These are phyloP conservation scores for Listrodromus nycthemerus DNA, from an alignment of 2,888 invertebrate species.

Conservation along the genomic window DNA sequence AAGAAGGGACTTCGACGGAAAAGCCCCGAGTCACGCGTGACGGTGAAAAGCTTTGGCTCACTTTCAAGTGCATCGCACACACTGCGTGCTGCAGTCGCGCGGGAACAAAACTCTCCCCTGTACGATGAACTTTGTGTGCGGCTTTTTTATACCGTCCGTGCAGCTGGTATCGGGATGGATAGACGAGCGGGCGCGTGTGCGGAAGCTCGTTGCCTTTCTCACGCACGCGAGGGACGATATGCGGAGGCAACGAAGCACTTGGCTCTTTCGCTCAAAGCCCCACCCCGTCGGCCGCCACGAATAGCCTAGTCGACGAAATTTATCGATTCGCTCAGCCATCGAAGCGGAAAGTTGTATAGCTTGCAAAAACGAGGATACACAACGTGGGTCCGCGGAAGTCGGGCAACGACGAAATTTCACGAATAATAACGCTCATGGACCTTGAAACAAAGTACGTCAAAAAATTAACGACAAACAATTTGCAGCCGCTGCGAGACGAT, in stretches of 20 bases:
- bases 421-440: background rate
- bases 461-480: no score
- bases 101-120: slow-evolving; percentile 21
- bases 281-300: slow-evolving; percentile 1
- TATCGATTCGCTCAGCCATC: slow-evolving; percentile 52
- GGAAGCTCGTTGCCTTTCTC: slow-evolving; percentile 32
- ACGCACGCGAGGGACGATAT: slow-evolving; percentile 37
- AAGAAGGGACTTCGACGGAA: slow-evolving; percentile 33
- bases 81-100: slow-evolving; percentile 55
- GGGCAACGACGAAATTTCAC: background rate
- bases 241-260: slow-evolving; percentile 25
- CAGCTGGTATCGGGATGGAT: background rate
- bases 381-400: background rate
- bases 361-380: slow-evolving; percentile 47
- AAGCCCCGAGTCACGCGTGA: slow-evolving; percentile 40
- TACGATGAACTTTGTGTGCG: background rate
- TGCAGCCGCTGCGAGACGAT: no score
- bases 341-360: slow-evolving; percentile 47
- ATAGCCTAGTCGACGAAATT: slow-evolving; percentile 54
- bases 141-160: background rate
- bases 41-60: slow-evolving; percentile 59
- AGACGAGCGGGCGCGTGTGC: background rate
- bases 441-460: background rate
- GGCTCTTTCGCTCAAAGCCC: slow-evolving; percentile 36
- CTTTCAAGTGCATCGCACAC: slow-evolving; percentile 63